These are phyloP conservation scores for Panopea generosa DNA, from an alignment of 2,888 invertebrate genomes.

Conservation along the genomic window DNA sequence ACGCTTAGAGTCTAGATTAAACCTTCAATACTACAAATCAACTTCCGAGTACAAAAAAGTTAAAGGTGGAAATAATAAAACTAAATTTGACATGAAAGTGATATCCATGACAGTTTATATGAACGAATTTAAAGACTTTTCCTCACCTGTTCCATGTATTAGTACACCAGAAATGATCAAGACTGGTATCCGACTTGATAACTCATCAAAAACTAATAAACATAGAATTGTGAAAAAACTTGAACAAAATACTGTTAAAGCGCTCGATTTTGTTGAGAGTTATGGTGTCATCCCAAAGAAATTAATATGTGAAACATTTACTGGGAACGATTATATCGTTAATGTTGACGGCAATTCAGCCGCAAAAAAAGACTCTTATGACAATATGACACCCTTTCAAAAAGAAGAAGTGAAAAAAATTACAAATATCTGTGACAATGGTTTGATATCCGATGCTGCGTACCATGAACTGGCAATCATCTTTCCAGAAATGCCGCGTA, in stretches of 20 bases:
- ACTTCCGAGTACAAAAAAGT: too few relatives aligned
- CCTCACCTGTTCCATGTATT: too few relatives aligned
- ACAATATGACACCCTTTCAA: background rate
- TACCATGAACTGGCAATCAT: background rate
- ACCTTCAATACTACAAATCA: too few relatives aligned
- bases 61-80: too few relatives aligned
- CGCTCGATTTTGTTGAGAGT: background rate
- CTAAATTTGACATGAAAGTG: too few relatives aligned
- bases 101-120: too few relatives aligned
- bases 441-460: background rate
- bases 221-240: background rate
- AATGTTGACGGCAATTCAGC: background rate
- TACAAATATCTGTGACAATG: background rate
- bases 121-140: too few relatives aligned
- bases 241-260: background rate
- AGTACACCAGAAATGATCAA: too few relatives aligned
- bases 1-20: too few relatives aligned
- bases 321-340: background rate
- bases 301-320: slow-evolving; percentile 4
- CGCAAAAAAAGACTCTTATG: background rate
- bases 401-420: background rate
- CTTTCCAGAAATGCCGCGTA: too few relatives aligned
- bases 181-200: background rate
- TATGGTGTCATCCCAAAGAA: background rate
- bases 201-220: background rate